Base-by-base conservation (phyloP, 2,888 invertebrate species). In the Eristalis intricaria region DNA sequence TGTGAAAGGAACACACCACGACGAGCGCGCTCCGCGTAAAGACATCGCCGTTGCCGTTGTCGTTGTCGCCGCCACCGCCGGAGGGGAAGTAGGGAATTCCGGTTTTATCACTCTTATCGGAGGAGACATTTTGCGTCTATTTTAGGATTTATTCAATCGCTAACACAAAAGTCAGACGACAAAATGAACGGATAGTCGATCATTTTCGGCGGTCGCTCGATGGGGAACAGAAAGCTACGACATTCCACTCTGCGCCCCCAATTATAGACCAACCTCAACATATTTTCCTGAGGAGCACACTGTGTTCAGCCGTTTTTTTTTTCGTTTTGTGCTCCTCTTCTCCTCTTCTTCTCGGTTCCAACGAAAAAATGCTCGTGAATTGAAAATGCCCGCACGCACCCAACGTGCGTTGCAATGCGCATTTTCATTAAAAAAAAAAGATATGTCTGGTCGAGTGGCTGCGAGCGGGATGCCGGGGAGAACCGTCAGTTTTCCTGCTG, bases 191-290 rank as follows among this genome's bases (percentile, higher is more conserved):
- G 43, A 15, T 15, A 8, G 19, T 50, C 8, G 50, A 50, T 50
- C 50, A 50, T 50, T 50, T 50, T 50, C 50, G 50, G 50, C n/a
- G 19, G 19, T 50, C 50, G 50, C 1, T 13, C 2, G 38, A 26
- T 26, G 38, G 38, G 3, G 38, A 40, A 40, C 13, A 40, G 50
- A 19, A 2, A 38, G 23, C 56, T 58, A 60, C 61, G 64, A 70
- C 15, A 71, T 82, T 82, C 73, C 74, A 10, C 32, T 60, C 68
- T 69, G 82, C 77, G 71, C 74, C 77, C 85, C 83, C 85, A 86
- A 77, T 86, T 74, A 82, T 74, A 82, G 50, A 78, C 85, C 85
- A 86, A 86, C 86, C 86, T 86, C 86, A 86, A 86, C 86, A 86
- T 78, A 60, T 86, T 80, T 66, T 76, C 66, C 58, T 22, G 77